phyloP scores from a whole-genome alignment of 2,888 invertebrate genomes.

The Coelopa pilipes region DNA sequence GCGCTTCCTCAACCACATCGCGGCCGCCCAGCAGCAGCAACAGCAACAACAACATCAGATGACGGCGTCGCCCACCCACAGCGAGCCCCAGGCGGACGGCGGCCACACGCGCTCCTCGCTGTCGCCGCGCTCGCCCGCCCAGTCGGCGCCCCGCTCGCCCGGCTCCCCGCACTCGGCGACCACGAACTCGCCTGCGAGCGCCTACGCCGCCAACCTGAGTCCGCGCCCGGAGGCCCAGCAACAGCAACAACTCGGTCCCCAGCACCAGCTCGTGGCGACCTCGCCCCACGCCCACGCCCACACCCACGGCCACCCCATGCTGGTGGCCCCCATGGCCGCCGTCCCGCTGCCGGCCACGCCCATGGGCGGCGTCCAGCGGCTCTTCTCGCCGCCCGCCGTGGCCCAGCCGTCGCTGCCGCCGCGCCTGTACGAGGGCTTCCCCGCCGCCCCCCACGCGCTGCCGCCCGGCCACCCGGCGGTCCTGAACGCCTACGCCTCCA shows the following conservation, averaged over 20 bases:
- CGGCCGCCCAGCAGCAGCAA: slow-evolving; percentile 54
- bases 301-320: background rate
- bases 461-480: slow-evolving; percentile 49
- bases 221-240: slow-evolving; percentile 49
- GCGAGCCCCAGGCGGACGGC: slow-evolving; percentile 60
- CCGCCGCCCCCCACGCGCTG: slow-evolving; percentile 38
- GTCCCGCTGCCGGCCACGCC: slow-evolving; percentile 49
- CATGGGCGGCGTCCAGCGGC: slow-evolving; percentile 46
- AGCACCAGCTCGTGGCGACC: background rate
- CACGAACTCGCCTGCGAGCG: slow-evolving; percentile 59
- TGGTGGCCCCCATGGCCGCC: slow-evolving; percentile 51
- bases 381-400: slow-evolving; percentile 41
- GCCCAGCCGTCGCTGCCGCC: slow-evolving; percentile 31
- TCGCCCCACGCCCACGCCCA: too few relatives aligned
- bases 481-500: slow-evolving; percentile 45
- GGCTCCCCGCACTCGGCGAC: slow-evolving; percentile 53
- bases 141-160: slow-evolving; percentile 48
- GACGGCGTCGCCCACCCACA: slow-evolving; percentile 46
- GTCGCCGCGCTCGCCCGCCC: slow-evolving; percentile 52
- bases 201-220: slow-evolving; percentile 53
- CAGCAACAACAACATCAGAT: slow-evolving; percentile 48
- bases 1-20: slow-evolving; percentile 62
- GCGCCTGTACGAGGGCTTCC: slow-evolving; percentile 39
- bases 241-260: slow-evolving; percentile 27
- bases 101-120: slow-evolving; percentile 49